Conservation (phyloP, 2,113 vertebrate species). For the Herpetotheres cachinnans region DNA sequence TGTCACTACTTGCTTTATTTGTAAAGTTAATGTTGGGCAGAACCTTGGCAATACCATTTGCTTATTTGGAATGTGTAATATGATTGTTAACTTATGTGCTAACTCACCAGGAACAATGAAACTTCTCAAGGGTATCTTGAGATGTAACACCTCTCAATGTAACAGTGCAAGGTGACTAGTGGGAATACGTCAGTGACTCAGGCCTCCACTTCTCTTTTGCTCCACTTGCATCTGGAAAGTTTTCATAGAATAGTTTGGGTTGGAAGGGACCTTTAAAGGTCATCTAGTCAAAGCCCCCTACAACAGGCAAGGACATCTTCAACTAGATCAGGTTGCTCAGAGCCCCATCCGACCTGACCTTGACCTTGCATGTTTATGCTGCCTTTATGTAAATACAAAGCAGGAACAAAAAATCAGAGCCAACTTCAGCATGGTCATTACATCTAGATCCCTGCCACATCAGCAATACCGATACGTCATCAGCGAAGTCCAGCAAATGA, state of each 20-base stretch:
- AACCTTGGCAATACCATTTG: neutral
- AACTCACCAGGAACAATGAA: neutral
- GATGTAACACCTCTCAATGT: neutral
- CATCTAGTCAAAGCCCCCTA: neutral
- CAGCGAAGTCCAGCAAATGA: neutral
- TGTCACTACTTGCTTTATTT: neutral
- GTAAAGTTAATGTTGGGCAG: neutral
- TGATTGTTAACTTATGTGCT: neutral
- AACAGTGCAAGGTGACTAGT: neutral
- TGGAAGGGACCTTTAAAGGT: neutral
- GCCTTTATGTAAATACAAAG: neutral
- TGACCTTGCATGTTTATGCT: neutral
- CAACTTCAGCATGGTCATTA: neutral
- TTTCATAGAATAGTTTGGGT: neutral
- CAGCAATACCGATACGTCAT: neutral
- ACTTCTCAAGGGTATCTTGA: neutral
- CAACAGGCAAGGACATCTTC: neutral
- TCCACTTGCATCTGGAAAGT: neutral
- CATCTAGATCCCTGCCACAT: neutral
- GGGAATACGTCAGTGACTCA: neutral
- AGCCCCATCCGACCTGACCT: neutral
- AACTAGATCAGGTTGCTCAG: neutral
- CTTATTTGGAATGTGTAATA: neutral
- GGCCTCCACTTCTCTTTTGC: neutral
- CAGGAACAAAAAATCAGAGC: neutral